Base-by-base conservation (phyloP, 2,113 vertebrate species). In the Maccullochella peelii region DNA sequence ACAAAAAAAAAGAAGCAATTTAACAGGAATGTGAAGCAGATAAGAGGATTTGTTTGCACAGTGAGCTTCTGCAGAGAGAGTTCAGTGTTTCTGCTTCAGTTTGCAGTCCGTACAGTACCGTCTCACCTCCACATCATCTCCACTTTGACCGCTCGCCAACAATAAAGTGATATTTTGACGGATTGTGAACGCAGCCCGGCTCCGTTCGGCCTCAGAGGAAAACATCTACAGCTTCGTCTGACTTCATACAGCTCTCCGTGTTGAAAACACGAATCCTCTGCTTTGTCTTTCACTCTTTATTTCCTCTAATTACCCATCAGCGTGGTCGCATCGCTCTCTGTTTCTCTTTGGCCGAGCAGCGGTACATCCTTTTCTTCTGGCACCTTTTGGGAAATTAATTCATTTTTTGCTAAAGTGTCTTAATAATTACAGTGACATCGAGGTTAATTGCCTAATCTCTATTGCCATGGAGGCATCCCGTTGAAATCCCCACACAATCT, bases 361-460 rank as follows among this genome's bases (percentile, higher is more conserved):
- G 44, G 80, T 58, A 50, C 87, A 83, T 88, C 66, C 36, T 11
- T 62, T 83, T 88, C 63, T 85, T 69, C 62, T 57, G 79, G 59
- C 86, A 86, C 68, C 89, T 86, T 92, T 90, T 88, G 91, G 91
- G 91, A 89, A 92, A 92, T 90, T 82, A 88, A 85, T 88, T 90
- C 79, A 82, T 85, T 85, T 87, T 73, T 87, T 83, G 79, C 89
- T 89, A 86, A 92, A 90, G 86, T 89, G 90, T 91, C 85, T 91
- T 91, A 86, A 91, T 93, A 91, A 91, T 93, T 91, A 90, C 90
- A 90, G 83, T 89, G 88, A 88, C 92, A 86, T 71, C 2, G 71
- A 83, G 90, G 90, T 93, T 93, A 93, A 93, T 93, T 91, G 90
- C 85, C 87, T 89, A 86, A 91, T 90, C 92, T 88, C 88, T 77